Evolutionary conservation across 2,888 invertebrate genomes (phyloP).

Genomic region (Macrosoma leucophasiata): DNA sequence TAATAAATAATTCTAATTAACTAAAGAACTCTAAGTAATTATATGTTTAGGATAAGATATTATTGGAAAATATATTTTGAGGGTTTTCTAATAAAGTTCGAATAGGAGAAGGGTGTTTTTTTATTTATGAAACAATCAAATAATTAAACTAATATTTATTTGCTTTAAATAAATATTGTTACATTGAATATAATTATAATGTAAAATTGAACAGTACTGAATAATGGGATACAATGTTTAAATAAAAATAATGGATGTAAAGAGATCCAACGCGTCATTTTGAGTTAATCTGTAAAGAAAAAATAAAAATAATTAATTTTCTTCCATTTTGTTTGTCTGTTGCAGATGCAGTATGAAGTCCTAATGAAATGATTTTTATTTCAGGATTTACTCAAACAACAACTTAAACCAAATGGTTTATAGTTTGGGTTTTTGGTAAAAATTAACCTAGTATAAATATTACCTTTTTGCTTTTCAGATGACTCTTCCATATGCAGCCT

Average conservation of each 20-base stretch:
- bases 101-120: slow-evolving; percentile 55
- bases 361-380: slow-evolving; percentile 51
- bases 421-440: slow-evolving; percentile 62
- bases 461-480: slow-evolving; percentile 75
- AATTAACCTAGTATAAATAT: slow-evolving; percentile 47
- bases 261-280: slow-evolving; percentile 32
- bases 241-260: slow-evolving; percentile 19
- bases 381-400: slow-evolving; percentile 58
- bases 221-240: slow-evolving; percentile 21
- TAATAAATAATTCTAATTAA: slow-evolving; percentile 28
- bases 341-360: slow-evolving; percentile 67
- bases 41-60: slow-evolving; percentile 24
- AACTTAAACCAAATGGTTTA: slow-evolving; percentile 32
- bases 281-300: slow-evolving; percentile 61
- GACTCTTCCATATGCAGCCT: slow-evolving; percentile 74
- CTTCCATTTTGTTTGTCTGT: slow-evolving; percentile 66
- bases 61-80: slow-evolving; percentile 17
- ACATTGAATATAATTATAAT: slow-evolving; percentile 33
- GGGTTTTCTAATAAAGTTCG: slow-evolving; percentile 50
- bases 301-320: slow-evolving; percentile 50
- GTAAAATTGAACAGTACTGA: slow-evolving; percentile 22
- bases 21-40: slow-evolving; percentile 18
- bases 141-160: slow-evolving; percentile 36
- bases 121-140: slow-evolving; percentile 44
- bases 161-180: slow-evolving; percentile 40